Base-by-base conservation (phyloP, 1,140 invertebrate species). In the Meteorus sp. region DNA sequence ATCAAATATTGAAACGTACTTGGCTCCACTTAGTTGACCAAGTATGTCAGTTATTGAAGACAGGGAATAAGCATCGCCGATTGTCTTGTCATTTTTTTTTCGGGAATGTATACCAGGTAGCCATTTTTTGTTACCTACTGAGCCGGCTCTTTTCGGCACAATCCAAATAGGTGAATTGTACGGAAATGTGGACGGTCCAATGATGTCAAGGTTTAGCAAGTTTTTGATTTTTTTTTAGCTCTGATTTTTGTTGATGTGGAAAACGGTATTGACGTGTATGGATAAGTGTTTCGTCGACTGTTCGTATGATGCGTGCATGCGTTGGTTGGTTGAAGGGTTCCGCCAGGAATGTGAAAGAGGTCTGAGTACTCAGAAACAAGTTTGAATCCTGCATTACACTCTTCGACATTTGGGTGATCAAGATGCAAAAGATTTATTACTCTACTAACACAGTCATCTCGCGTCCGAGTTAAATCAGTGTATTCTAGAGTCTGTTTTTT, bases 141-240 rank as follows among this genome's bases (percentile, higher is more conserved):
- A 51, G 17, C 33, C 47, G 3, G 47, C 27, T 15, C 33, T 51
- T 33, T 51, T 51, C 3, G 47, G 13, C 3, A 51, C 47, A 15
- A 51, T 51, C 27, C 47, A 51, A 9, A 33, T 19, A 9, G 47
- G 29, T n/a, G n/a, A n/a, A 13, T 35, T 51, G 29, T 51, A 51
- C 11, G 41, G 19, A 19, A 19, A 43, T 20, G 17, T 8, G 8
- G 17, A 43, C 5, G 41, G 35, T 39, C n/a, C 17, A 5, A 39
- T 13, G 17, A 39, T n/a, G n/a, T 15, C 35, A 5, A 15, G 2
- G 11, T n/a, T 39, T n/a, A 39, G 17, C 6, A n/a, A n/a, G n/a
- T 39, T 19, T 20, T 44, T 44, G 3, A 20, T 8, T 19, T 44
- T 13, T 44, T 19, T 44, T 19, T 19, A 44, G 11, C 8, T 44